These are phyloP conservation scores for Lathronympha strigana DNA, from an alignment of 2,888 invertebrate species.

Conservation along the genomic window DNA sequence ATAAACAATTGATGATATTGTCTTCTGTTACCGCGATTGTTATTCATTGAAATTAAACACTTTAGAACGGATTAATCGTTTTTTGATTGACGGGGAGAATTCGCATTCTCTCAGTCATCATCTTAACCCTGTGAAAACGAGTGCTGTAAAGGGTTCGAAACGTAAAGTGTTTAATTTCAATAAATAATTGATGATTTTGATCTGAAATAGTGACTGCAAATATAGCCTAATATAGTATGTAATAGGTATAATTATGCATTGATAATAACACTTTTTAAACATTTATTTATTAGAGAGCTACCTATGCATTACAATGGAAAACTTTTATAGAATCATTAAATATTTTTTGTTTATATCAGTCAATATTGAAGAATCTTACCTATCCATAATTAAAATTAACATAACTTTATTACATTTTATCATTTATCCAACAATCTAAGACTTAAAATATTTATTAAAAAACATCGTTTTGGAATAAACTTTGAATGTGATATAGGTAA, in stretches of 20 bases:
- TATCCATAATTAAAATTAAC: constrained; percentile 34
- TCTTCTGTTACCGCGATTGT: too few relatives aligned
- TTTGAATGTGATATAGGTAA: constrained; percentile 41
- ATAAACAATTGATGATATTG: too few relatives aligned
- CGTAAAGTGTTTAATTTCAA: neutral
- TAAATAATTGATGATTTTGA: neutral
- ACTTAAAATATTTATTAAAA: constrained; percentile 40
- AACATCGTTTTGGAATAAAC: constrained; percentile 42
- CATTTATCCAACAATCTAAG: constrained; percentile 44
- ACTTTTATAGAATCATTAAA: constrained; percentile 45
- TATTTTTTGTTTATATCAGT: constrained; percentile 53
- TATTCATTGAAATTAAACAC: too few relatives aligned
- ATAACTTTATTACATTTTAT: constrained; percentile 38
- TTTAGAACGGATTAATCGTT: too few relatives aligned
- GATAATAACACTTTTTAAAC: constrained; percentile 39
- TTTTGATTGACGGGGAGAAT: too few relatives aligned
- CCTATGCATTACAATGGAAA: constrained; percentile 58
- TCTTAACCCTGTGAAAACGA: too few relatives aligned
- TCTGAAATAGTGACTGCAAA: constrained; percentile 32
- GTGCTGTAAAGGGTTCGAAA: too few relatives aligned
- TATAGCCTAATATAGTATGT: constrained; percentile 22
- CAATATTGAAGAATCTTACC: constrained; percentile 53
- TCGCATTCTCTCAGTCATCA: too few relatives aligned
- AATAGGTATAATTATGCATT: constrained; percentile 40
- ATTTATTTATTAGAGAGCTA: constrained; percentile 68